Evolutionary conservation across 2,113 vertebrate genomes (phyloP).

Genomic region (Thermophis baileyi): DNA sequence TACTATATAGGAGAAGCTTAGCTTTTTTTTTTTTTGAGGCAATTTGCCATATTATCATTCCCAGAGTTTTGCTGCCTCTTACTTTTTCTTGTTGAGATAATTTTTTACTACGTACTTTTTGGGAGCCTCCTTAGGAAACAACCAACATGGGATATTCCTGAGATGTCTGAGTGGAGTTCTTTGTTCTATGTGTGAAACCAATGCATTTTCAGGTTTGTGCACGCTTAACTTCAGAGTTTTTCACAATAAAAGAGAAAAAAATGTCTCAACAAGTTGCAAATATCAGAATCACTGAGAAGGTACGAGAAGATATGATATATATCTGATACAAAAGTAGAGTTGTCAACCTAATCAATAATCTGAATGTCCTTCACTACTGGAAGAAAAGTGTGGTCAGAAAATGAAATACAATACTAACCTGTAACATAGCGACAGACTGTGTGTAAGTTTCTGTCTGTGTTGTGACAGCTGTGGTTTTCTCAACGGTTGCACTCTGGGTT

Average conservation of each 20-base stretch:
- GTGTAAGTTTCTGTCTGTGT: conserved; percentile 84
- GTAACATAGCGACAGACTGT: conserved; percentile 92
- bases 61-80: neutral
- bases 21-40: neutral
- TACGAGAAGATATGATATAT: neutral
- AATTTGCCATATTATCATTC: neutral
- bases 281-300: neutral
- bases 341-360: neutral
- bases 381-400: neutral
- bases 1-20: neutral
- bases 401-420: conserved; percentile 73
- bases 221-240: neutral
- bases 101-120: neutral
- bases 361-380: neutral
- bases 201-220: neutral
- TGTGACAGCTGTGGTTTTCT: conserved; percentile 75
- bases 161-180: neutral
- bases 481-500: conserved; percentile 68
- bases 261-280: neutral
- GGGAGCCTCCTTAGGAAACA: neutral
- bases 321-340: neutral
- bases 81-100: neutral
- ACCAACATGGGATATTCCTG: neutral
- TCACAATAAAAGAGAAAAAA: neutral
- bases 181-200: neutral